Percentiles rank a stretch among this genome's conserved stretches.
These are phyloP conservation scores for Semnornis frantzii DNA, from an alignment of 2,113 vertebrate genomes.

Conservation along the genomic window DNA sequence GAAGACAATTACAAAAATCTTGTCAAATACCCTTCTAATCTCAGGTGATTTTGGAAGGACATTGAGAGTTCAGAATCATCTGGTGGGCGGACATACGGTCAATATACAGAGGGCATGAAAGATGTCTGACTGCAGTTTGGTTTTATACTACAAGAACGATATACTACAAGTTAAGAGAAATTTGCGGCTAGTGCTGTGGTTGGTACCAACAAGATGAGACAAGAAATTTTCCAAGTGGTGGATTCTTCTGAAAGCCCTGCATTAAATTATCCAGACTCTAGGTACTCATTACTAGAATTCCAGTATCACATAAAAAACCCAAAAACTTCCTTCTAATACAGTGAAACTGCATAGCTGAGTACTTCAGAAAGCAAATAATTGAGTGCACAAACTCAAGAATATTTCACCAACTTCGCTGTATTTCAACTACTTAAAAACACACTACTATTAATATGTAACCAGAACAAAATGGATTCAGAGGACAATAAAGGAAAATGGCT, in stretches of 20 bases:
- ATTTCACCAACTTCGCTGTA: neutral
- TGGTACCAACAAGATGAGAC: neutral
- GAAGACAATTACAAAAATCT: neutral
- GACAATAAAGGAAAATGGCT: neutral
- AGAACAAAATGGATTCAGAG: neutral
- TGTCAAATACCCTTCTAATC: neutral
- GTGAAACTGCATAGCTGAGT: neutral
- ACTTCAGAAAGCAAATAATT: neutral
- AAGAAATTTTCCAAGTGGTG: neutral
- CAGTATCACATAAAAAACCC: neutral
- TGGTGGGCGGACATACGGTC: neutral
- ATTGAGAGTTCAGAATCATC: neutral
- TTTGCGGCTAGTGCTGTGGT: fast-evolving
- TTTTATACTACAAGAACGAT: neutral
- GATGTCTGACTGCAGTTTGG: neutral
- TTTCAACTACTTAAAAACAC: neutral
- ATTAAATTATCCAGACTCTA: neutral
- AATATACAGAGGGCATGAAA: neutral
- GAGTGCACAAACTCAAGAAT: neutral
- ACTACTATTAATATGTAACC: neutral
- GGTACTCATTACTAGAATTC: neutral
- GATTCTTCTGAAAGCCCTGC: neutral
- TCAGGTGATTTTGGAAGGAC: neutral
- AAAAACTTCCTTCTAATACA: neutral
- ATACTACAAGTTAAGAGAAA: neutral